Percentiles rank a stretch among this genome's conserved stretches.
phyloP scores from a whole-genome alignment of 2,113 vertebrate species.

The Athene noctua region DNA sequence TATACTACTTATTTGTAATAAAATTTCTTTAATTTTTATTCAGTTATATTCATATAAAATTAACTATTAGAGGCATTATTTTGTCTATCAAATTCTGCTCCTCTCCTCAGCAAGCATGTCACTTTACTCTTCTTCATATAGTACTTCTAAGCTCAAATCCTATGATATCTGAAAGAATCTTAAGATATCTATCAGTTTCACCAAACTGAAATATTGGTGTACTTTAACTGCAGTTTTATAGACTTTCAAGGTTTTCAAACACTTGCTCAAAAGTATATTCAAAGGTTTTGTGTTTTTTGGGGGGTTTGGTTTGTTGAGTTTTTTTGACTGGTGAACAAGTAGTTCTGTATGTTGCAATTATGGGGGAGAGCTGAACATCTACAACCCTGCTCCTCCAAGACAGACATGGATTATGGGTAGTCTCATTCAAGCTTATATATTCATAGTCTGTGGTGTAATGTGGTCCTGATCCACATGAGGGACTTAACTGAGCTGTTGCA shows the following conservation, averaged over 20 bases:
- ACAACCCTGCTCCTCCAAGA: not conserved
- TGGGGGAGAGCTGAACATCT: not conserved
- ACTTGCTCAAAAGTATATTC: not conserved
- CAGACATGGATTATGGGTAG: not conserved
- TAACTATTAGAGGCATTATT: not conserved
- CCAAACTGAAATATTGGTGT: not conserved
- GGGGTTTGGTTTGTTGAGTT: fast-evolving
- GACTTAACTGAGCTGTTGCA: not conserved
- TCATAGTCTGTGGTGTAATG: not conserved
- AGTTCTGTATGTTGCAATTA: not conserved
- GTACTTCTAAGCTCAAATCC: not conserved
- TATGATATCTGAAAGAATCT: not conserved
- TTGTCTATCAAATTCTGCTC: not conserved
- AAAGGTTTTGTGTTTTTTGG: not conserved
- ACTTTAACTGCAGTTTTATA: not conserved
- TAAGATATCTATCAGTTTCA: not conserved
- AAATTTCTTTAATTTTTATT: not conserved
- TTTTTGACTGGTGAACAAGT: not conserved
- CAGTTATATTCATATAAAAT: not conserved
- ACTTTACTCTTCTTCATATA: not conserved
- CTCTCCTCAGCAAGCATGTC: not conserved
- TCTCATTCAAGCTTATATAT: not conserved
- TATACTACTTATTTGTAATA: not conserved
- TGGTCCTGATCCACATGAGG: not conserved
- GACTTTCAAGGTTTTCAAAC: not conserved